phyloP scores from a whole-genome alignment of 2,888 invertebrate genomes.

The Stenurella melanura region DNA sequence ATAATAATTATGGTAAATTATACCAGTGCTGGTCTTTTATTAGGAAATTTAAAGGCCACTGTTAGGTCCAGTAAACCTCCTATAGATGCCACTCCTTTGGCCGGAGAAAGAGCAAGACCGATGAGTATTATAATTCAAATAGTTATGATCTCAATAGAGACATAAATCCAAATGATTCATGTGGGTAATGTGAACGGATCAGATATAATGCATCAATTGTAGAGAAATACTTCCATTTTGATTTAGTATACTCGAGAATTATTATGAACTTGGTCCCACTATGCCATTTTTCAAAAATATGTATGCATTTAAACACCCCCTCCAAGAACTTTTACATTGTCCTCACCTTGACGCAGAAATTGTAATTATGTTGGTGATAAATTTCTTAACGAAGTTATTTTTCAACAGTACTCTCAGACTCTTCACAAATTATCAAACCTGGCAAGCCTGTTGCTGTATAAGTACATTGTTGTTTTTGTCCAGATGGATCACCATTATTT shows the following conservation, averaged over 20 bases:
- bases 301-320: slow-evolving; percentile 90
- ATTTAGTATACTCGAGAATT: slow-evolving; percentile 80
- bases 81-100: slow-evolving; percentile 60
- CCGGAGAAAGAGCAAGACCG: slow-evolving; percentile 57
- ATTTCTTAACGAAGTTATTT: slow-evolving; percentile 88
- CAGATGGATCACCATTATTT: slow-evolving; percentile 90
- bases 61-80: slow-evolving; percentile 82
- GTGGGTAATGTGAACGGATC: slow-evolving; percentile 30
- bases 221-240: slow-evolving; percentile 87
- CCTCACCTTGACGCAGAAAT: slow-evolving; percentile 85
- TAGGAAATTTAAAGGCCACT: slow-evolving; percentile 89
- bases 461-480: slow-evolving; percentile 90
- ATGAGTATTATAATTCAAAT: slow-evolving; percentile 44
- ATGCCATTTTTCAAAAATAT: slow-evolving; percentile 91
- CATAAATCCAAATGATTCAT: slow-evolving; percentile 28
- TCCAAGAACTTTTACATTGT: slow-evolving; percentile 85
- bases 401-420: slow-evolving; percentile 87
- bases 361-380: slow-evolving; percentile 89
- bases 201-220: slow-evolving; percentile 66
- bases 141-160: slow-evolving; percentile 24
- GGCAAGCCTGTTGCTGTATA: slow-evolving; percentile 92
- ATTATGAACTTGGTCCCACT: slow-evolving; percentile 80
- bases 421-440: slow-evolving; percentile 96
- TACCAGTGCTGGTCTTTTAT: slow-evolving; percentile 93
- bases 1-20: slow-evolving; percentile 96